Percentiles rank a stretch among this genome's conserved stretches.
These are phyloP conservation scores for Eutolmus rufibarbis DNA, from an alignment of 2,888 invertebrate genomes.

Conservation along the genomic window DNA sequence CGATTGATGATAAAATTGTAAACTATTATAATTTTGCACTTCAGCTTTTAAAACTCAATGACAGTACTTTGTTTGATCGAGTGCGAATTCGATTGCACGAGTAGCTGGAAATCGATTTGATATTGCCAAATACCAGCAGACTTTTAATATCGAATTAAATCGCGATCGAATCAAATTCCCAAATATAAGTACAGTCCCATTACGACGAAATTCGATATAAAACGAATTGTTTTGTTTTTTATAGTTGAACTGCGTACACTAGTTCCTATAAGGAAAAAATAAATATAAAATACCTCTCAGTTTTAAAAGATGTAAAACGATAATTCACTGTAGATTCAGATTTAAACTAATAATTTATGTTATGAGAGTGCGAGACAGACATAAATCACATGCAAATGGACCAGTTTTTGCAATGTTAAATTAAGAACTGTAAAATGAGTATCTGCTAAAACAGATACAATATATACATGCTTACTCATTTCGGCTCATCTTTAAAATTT, in stretches of 20 bases:
- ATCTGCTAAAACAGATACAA: too few relatives aligned
- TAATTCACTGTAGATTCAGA: neutral
- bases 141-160: too few relatives aligned
- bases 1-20: too few relatives aligned
- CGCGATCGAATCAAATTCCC: too few relatives aligned
- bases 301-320: neutral
- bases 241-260: neutral
- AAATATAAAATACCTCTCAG: neutral
- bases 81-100: too few relatives aligned
- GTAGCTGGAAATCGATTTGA: too few relatives aligned
- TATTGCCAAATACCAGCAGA: too few relatives aligned
- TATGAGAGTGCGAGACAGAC: neutral
- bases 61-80: too few relatives aligned
- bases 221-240: neutral
- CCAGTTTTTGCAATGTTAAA: neutral
- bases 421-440: neutral
- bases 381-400: neutral
- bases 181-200: too few relatives aligned
- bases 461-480: neutral
- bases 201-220: too few relatives aligned
- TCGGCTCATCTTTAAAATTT: neutral
- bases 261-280: neutral
- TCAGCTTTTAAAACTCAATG: too few relatives aligned
- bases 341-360: neutral
- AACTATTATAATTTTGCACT: too few relatives aligned